A percentile compares a stretch with the other conserved stretches of the same genome.
These are phyloP conservation scores for Megalops atlanticus DNA, from an alignment of 2,113 vertebrate species.

Conservation along the genomic window DNA sequence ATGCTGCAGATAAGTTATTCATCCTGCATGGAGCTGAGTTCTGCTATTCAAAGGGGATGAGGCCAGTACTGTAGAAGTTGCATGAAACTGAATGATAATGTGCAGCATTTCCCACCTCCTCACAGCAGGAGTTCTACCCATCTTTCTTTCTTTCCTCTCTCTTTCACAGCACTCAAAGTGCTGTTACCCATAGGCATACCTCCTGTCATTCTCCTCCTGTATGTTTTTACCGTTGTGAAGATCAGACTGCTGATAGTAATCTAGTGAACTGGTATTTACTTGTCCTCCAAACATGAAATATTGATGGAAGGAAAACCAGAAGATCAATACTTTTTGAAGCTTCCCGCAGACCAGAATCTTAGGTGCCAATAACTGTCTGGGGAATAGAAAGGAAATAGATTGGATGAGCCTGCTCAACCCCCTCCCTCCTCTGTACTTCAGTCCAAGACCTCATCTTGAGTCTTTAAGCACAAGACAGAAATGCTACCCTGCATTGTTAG, in stretches of 20 bases:
- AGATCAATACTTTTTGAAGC: background rate
- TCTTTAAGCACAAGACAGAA: background rate
- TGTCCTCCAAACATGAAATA: conserved; percentile 20
- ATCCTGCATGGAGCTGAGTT: no score
- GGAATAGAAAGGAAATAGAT: background rate
- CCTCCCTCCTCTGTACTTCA: background rate
- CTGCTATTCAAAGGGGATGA: no score
- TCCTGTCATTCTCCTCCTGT: background rate
- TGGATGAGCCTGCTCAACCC: background rate
- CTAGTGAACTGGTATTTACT: background rate
- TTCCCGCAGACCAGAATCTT: background rate
- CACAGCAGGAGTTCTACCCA: no score
- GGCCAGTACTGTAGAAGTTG: no score
- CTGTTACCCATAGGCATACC: background rate
- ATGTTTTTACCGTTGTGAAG: background rate
- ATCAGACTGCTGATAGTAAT: background rate
- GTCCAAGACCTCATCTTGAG: background rate
- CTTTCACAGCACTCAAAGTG: background rate
- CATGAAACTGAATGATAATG: no score
- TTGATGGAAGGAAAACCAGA: conserved; percentile 2
- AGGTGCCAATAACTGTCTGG: background rate
- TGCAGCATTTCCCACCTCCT: no score
- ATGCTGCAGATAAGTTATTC: no score
- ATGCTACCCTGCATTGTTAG: background rate
- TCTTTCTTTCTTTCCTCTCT: background rate